phyloP scores from a whole-genome alignment of 2,113 vertebrate genomes.

The Saimiri boliviensis region DNA sequence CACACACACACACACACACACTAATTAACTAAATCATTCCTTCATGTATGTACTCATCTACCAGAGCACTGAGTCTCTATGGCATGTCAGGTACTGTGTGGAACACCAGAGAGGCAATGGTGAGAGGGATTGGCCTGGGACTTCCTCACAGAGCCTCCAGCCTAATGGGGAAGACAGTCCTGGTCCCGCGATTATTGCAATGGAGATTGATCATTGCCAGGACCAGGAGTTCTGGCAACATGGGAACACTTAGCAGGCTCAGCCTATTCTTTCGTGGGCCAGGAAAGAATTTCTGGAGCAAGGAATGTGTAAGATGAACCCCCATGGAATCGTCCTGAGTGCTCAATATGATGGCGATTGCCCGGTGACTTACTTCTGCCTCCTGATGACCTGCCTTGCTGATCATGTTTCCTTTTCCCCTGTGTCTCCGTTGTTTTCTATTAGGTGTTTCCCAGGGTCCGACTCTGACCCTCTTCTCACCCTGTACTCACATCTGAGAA shows the following conservation, averaged over 20 bases:
- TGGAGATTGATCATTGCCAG: neutral
- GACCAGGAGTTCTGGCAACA: neutral
- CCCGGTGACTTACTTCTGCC: neutral
- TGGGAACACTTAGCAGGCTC: neutral
- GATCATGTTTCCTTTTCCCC: neutral
- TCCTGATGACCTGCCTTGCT: neutral
- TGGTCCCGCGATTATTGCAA: neutral
- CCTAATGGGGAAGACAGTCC: neutral
- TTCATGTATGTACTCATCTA: neutral
- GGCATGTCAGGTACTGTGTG: rapidly evolving
- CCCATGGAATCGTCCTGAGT: neutral
- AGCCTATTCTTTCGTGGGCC: too few relatives aligned
- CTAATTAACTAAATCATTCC: neutral
- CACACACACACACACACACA: neutral
- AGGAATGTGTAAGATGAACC: neutral
- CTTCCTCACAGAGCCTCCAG: neutral
- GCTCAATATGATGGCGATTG: too few relatives aligned
- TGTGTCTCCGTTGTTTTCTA: neutral
- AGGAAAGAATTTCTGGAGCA: neutral
- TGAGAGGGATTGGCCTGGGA: neutral
- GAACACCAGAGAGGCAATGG: neutral
- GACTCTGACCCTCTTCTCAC: neutral
- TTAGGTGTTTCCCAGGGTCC: neutral
- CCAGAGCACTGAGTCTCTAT: neutral
- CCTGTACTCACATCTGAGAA: neutral